phyloP scores from a whole-genome alignment of 2,113 vertebrate genomes.

The Tragelaphus imberbis region DNA sequence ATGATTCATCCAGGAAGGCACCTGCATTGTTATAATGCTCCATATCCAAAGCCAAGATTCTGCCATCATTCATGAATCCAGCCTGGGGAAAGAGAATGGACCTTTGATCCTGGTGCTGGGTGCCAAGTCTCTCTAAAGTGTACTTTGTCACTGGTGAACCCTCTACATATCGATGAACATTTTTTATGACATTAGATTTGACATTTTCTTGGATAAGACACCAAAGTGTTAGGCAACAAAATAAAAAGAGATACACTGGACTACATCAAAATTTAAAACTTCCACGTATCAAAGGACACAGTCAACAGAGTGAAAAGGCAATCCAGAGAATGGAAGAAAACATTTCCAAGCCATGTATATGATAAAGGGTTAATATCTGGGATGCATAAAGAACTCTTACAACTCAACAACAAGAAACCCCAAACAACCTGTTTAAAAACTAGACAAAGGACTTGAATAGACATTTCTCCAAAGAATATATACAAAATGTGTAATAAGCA shows the following conservation, averaged over 20 bases:
- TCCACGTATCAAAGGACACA: not conserved
- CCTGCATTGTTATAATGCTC: slow-evolving; percentile 85
- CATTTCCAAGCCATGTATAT: not conserved
- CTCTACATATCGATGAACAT: not conserved
- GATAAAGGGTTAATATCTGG: not conserved
- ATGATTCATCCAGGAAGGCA: slow-evolving; percentile 81
- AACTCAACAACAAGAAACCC: not conserved
- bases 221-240: not conserved
- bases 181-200: not conserved
- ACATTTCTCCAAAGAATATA: not conserved
- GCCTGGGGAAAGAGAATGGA: slow-evolving; percentile 72
- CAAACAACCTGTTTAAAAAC: not conserved
- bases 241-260: not conserved
- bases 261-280: not conserved
- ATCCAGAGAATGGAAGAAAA: not conserved
- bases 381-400: not conserved
- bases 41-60: slow-evolving; percentile 83
- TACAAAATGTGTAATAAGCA: not conserved
- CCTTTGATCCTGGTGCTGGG: not conserved
- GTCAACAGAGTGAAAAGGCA: not conserved
- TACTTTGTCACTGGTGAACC: not conserved
- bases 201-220: not conserved
- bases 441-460: not conserved
- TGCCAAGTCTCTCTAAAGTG: not conserved
- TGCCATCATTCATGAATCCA: slow-evolving; percentile 89